These are phyloP conservation scores for Chirona hameri DNA, from an alignment of 2,888 invertebrate genomes.

Conservation along the genomic window DNA sequence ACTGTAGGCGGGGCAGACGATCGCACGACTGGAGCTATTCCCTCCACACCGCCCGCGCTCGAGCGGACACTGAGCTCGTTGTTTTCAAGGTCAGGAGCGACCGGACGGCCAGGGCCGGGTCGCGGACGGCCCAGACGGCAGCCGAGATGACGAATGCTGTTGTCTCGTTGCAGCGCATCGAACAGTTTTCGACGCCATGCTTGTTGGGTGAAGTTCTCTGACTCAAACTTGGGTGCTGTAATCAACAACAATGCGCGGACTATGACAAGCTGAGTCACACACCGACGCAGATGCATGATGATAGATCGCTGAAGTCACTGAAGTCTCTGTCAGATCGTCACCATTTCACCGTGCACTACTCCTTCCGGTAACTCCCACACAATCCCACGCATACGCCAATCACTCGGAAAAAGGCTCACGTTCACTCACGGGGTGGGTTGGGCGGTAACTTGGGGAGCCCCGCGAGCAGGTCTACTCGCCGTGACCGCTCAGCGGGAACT, in stretches of 20 bases:
- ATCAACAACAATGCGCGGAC: neutral
- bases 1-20: too few relatives aligned
- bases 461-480: slow-evolving; percentile 1
- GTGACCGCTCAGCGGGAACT: neutral
- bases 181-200: neutral
- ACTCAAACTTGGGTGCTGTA: neutral
- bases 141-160: neutral
- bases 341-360: neutral
- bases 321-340: neutral
- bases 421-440: neutral
- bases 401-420: neutral
- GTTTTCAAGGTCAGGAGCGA: too few relatives aligned
- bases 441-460: neutral
- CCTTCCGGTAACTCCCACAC: neutral
- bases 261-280: neutral
- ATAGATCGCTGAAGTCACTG: neutral
- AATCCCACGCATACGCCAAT: neutral
- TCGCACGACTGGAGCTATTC: too few relatives aligned
- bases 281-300: neutral
- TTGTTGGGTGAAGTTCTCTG: neutral
- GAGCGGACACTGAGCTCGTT: too few relatives aligned
- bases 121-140: neutral
- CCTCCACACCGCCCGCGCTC: too few relatives aligned
- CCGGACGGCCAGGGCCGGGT: neutral
- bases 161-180: neutral